Conservation (phyloP, 2,797 vertebrate genomes). For the Spatula versicolor region DNA sequence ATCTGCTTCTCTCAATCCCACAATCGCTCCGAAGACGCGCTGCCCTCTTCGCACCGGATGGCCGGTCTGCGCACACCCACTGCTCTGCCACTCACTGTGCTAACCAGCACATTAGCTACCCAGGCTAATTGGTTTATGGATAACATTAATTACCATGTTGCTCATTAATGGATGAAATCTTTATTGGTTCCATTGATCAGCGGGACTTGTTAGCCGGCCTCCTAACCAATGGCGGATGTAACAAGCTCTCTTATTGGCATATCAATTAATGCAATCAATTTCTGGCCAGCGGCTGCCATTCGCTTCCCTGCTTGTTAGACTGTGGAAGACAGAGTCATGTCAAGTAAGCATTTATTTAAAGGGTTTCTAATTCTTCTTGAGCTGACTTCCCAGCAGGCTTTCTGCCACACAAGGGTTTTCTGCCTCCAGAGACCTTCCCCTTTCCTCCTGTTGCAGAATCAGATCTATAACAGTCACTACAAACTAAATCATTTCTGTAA, state of each 20-base stretch:
- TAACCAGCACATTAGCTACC: slow-evolving; percentile 83
- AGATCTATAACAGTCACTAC: slow-evolving; percentile 14
- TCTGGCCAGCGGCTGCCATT: slow-evolving; percentile 93
- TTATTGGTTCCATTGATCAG: slow-evolving; percentile 99
- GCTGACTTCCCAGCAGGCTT: slow-evolving; percentile 57
- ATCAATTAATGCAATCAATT: slow-evolving; percentile 99
- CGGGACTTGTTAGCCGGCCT: slow-evolving; percentile 96
- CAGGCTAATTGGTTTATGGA: slow-evolving; percentile 96
- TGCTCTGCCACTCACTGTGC: slow-evolving; percentile 75
- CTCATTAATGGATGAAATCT: slow-evolving; percentile 99
- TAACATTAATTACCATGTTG: slow-evolving; percentile 99
- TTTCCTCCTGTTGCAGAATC: not conserved
- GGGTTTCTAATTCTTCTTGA: slow-evolving; percentile 58
- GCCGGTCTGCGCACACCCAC: not conserved
- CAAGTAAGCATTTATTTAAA: slow-evolving; percentile 79
- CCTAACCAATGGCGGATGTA: slow-evolving; percentile 99
- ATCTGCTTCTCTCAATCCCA: not conserved
- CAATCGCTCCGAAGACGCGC: accelerated
- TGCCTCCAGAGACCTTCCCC: slow-evolving; percentile 1
- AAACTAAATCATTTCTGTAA: slow-evolving; percentile 9
- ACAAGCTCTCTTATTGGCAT: slow-evolving; percentile 99
- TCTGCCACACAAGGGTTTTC: slow-evolving; percentile 47
- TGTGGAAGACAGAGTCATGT: slow-evolving; percentile 78
- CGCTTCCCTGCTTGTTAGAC: slow-evolving; percentile 77
- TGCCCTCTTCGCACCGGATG: not conserved